A percentile compares a stretch with the other conserved stretches of the same genome.
phyloP scores from a whole-genome alignment of 2,113 vertebrate species.

The Microtus oregoni region DNA sequence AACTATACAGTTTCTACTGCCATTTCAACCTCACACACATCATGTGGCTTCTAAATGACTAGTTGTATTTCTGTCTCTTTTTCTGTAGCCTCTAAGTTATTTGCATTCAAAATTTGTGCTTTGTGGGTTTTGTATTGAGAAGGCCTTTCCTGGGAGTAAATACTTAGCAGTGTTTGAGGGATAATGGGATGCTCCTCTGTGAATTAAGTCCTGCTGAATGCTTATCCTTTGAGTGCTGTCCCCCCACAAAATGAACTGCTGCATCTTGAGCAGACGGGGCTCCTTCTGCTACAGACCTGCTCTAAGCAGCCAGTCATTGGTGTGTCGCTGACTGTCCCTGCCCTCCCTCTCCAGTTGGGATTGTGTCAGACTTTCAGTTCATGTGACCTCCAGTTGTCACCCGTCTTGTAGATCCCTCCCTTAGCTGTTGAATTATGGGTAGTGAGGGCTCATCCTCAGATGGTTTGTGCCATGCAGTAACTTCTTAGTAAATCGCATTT shows the following conservation, averaged over 20 bases:
- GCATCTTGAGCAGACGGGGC: too few relatives aligned
- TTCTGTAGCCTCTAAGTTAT: neutral
- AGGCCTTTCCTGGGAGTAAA: neutral
- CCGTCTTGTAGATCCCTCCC: neutral
- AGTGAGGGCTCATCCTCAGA: neutral
- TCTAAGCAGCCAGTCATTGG: neutral
- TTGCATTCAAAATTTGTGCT: constrained; percentile 35
- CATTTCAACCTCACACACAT: neutral
- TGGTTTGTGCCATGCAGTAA: neutral
- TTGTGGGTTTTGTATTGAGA: neutral
- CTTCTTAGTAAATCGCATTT: neutral
- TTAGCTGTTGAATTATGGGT: neutral
- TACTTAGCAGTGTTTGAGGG: neutral
- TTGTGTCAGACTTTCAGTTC: neutral
- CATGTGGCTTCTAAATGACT: neutral
- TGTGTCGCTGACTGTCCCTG: neutral
- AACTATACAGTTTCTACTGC: neutral
- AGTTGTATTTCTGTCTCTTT: constrained; percentile 40
- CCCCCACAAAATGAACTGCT: neutral
- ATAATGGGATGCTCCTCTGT: neutral
- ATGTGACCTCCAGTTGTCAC: neutral
- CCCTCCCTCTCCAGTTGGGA: neutral
- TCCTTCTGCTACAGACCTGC: neutral
- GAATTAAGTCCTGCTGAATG: neutral
- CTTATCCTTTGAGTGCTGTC: neutral